These are phyloP conservation scores for Agonopterix arenella DNA, from an alignment of 2,888 invertebrate genomes.

Conservation along the genomic window DNA sequence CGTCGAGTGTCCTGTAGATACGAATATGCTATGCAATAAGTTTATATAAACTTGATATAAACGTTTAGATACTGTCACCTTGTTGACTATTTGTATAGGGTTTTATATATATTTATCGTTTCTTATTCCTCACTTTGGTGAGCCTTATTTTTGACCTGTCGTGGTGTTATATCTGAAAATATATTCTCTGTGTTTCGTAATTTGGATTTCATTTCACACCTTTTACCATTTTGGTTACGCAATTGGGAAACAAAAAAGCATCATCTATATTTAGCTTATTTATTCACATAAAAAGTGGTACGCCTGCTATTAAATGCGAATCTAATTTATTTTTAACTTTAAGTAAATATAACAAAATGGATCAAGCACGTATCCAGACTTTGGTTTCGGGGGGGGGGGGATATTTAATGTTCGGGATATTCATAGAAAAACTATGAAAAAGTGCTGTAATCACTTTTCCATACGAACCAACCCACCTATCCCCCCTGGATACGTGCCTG, in stretches of 20 bases:
- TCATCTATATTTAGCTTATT: no score
- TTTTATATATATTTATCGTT: conserved; percentile 66
- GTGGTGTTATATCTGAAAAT: conserved; percentile 73
- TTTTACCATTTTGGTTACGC: neutral
- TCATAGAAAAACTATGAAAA: no score
- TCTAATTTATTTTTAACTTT: no score
- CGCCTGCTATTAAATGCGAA: no score
- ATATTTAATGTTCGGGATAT: no score
- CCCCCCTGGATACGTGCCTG: no score
- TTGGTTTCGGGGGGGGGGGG: no score
- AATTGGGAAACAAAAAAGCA: neutral
- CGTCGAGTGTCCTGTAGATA: conserved; percentile 13
- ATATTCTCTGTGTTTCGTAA: conserved; percentile 74
- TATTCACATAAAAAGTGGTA: no score
- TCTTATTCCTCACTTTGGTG: conserved; percentile 62
- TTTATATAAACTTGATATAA: conserved; percentile 21
- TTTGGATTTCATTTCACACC: conserved; percentile 35
- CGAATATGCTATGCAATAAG: conserved; percentile 13
- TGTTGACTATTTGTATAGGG: conserved; percentile 74
- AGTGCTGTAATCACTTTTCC: no score
- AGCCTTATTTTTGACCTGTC: conserved; percentile 72
- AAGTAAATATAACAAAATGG: no score
- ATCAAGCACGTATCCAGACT: no score
- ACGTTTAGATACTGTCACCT: conserved; percentile 52
- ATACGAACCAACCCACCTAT: no score